phyloP scores from a whole-genome alignment of 1,140 invertebrate species.

The Leptonema lineaticorne region DNA sequence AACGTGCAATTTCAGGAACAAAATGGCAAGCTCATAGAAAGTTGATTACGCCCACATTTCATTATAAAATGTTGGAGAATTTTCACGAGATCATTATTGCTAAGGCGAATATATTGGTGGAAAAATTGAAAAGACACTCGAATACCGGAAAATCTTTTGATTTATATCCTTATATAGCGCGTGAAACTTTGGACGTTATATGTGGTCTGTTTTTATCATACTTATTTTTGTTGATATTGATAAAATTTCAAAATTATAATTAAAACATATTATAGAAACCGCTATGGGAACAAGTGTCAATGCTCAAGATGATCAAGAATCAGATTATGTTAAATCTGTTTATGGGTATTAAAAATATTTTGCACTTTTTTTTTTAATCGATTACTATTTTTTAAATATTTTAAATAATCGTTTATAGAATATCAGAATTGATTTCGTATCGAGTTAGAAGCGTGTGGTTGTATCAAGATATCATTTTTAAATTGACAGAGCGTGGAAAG shows the following conservation, averaged over 20 bases:
- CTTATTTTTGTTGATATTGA: no score
- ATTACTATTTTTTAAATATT: background rate
- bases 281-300: slow-evolving; percentile 41
- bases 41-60: slow-evolving; percentile 75
- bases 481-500: slow-evolving; percentile 53
- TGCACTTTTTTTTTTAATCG: background rate
- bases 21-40: slow-evolving; percentile 70
- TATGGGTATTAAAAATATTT: slow-evolving; percentile 20
- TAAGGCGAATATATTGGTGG: slow-evolving; percentile 59
- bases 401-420: background rate
- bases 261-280: slow-evolving; percentile 31
- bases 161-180: slow-evolving; percentile 59
- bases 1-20: slow-evolving; percentile 18
- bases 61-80: slow-evolving; percentile 71
- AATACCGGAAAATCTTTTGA: slow-evolving; percentile 62
- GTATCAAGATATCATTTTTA: slow-evolving; percentile 56
- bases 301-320: slow-evolving; percentile 29
- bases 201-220: slow-evolving; percentile 55
- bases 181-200: slow-evolving; percentile 71
- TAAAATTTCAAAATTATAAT: slow-evolving; percentile 1
- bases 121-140: slow-evolving; percentile 61
- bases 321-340: slow-evolving; percentile 31
- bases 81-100: slow-evolving; percentile 61
- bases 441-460: slow-evolving; percentile 29
- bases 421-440: slow-evolving; percentile 21